Base-by-base conservation (phyloP, 1,140 invertebrate genomes). In the Sitobion miscanthi region DNA sequence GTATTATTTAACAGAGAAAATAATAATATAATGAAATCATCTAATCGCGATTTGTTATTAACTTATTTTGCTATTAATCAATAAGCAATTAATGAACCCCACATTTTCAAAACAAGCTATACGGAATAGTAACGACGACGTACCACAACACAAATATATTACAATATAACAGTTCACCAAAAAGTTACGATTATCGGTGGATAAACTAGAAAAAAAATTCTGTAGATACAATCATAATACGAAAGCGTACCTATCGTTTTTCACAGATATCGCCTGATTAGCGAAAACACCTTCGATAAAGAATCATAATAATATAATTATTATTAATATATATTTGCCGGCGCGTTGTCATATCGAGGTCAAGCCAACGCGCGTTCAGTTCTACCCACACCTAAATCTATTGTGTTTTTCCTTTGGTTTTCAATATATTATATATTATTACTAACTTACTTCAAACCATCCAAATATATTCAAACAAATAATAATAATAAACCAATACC, bases 361-460 rank as follows among this genome's bases (percentile, higher is more conserved):
- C 86, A 89, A 89, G 87, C 87, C n/a, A 89, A 89, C 88, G 88
- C 35, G 52, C 88, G 52, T 89, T 38, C 47, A 52, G 45, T 54
- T 35, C 88, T 25, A 42, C 35, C 23, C 52, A 89, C 52, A 57
- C 52, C 35, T 30, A 54, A 35, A 54, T 38, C n/a, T 54, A 89
- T n/a, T 17, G 11, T 5, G 5, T 35, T 87, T 54, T 47, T 54
- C 38, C 30, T 77, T 77, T n/a, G 2, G 17, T 52, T 88, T 88
- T 52, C 30, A 52, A 87, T 69, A n/a, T 69, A 62, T n/a, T 57
- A 21, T 11, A 30, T 62, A 62, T 49, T n/a, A n/a, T 87, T 49
- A 54, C 38, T 23, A 89, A 89, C 35, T 89, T 57, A 87, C 86
- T 38, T 57, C 88, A 42, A 57, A 89, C 88, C 49, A 54, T 52